These are phyloP conservation scores for Asarcornis scutulata DNA, from an alignment of 2,113 vertebrate genomes.

Conservation along the genomic window DNA sequence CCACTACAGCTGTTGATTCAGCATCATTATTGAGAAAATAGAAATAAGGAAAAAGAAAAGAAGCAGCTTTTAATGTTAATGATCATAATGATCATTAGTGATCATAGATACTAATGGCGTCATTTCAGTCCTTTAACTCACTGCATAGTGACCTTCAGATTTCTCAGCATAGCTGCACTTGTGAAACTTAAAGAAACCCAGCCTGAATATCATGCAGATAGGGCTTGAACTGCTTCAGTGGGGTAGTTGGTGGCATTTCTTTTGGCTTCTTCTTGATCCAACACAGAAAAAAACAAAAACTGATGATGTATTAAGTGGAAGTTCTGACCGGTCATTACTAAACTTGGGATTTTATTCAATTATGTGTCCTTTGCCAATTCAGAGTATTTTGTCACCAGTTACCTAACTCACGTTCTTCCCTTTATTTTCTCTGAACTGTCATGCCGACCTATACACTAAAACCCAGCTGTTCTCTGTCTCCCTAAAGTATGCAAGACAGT, in stretches of 20 bases:
- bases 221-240: neutral
- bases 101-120: neutral
- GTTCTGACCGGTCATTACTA: neutral
- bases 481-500: neutral
- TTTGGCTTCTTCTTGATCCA: neutral
- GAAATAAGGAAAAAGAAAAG: neutral
- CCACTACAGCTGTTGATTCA: fast-evolving
- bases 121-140: neutral
- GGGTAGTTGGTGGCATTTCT: neutral
- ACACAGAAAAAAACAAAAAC: neutral
- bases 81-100: neutral
- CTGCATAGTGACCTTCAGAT: neutral
- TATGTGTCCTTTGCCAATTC: neutral
- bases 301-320: neutral
- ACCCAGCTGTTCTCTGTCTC: neutral
- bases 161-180: neutral
- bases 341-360: neutral
- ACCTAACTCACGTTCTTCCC: neutral
- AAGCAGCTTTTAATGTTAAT: neutral
- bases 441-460: neutral
- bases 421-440: neutral
- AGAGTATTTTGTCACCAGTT: neutral
- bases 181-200: neutral
- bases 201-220: neutral
- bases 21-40: neutral